Conservation (phyloP, 2,113 vertebrate genomes). For the Takifugu flavidus region DNA sequence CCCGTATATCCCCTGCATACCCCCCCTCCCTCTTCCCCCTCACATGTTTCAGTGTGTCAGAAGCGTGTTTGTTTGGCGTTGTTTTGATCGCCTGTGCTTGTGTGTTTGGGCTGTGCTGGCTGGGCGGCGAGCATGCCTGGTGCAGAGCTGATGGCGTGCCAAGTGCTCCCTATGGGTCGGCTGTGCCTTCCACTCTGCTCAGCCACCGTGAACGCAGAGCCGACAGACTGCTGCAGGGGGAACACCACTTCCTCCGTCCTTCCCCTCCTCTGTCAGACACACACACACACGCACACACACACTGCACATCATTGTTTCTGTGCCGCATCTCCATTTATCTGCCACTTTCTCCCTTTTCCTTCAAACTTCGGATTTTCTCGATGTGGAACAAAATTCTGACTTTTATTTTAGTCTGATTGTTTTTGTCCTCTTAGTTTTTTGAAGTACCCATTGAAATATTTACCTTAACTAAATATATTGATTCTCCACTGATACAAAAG, state of each 20-base stretch:
- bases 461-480: too few relatives aligned
- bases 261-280: constrained; percentile 21
- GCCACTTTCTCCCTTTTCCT: not conserved
- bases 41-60: constrained; percentile 57
- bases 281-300: constrained; percentile 5
- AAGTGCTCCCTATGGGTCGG: constrained; percentile 72
- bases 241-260: constrained; percentile 46
- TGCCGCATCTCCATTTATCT: not conserved
- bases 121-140: constrained; percentile 53
- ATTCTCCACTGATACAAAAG: too few relatives aligned
- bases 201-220: constrained; percentile 69
- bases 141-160: constrained; percentile 75
- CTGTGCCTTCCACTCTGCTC: constrained; percentile 73
- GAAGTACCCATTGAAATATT: too few relatives aligned
- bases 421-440: too few relatives aligned
- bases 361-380: constrained; percentile 1
- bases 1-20: too few relatives aligned
- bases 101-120: constrained; percentile 71
- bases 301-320: constrained; percentile 26
- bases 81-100: constrained; percentile 71
- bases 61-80: constrained; percentile 73
- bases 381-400: not conserved
- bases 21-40: not conserved
- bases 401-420: not conserved
- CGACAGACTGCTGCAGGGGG: constrained; percentile 72